Evolutionary conservation across 2,797 vertebrate species (phyloP).

Genomic region (Rousettus madagascariensis): DNA sequence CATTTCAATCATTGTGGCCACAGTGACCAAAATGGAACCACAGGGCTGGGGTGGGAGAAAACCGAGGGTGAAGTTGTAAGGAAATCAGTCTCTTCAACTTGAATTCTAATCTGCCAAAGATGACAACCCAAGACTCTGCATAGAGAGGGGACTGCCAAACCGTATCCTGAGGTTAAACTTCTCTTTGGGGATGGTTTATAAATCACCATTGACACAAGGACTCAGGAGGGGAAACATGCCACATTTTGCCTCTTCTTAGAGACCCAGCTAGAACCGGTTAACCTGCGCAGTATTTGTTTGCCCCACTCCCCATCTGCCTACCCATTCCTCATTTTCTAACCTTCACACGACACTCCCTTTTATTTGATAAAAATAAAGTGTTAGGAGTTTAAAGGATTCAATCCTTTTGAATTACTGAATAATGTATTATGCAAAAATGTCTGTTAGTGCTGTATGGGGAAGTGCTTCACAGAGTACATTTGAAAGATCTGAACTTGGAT

Average conservation of each 20-base stretch:
- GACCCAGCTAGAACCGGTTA: neutral
- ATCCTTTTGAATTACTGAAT: neutral
- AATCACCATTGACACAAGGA: neutral
- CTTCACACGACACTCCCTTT: neutral
- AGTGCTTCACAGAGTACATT: neutral
- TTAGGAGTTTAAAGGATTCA: neutral
- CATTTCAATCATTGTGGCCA: neutral
- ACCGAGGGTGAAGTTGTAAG: neutral
- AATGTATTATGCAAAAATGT: neutral
- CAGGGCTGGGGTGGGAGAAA: neutral
- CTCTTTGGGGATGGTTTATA: slow-evolving; percentile 6
- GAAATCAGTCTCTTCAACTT: neutral
- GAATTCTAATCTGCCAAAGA: slow-evolving; percentile 7
- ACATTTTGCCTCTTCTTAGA: neutral
- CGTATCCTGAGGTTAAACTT: neutral
- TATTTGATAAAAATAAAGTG: neutral
- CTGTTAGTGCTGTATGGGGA: neutral
- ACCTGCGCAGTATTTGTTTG: neutral
- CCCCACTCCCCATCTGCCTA: neutral
- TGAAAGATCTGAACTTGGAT: slow-evolving; percentile 5
- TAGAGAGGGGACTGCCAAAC: neutral
- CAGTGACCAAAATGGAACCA: neutral
- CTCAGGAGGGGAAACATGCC: neutral
- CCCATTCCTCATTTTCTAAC: neutral
- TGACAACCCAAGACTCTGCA: neutral